These are phyloP conservation scores for Falco novaeseelandiae DNA, from an alignment of 2,797 vertebrate species.

Conservation along the genomic window DNA sequence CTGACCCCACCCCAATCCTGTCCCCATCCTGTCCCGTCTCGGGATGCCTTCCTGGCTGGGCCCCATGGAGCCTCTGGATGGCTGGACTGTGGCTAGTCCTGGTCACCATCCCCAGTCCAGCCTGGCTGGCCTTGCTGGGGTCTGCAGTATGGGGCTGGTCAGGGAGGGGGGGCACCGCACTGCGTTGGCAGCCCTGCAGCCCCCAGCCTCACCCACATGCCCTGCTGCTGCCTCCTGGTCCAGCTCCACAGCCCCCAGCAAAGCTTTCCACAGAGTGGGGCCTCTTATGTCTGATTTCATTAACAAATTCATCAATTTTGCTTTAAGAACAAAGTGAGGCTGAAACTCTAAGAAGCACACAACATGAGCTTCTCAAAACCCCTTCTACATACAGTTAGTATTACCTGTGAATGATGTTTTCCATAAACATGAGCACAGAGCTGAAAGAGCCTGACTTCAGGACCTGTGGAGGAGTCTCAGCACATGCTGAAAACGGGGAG, in stretches of 20 bases:
- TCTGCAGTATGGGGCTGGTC: not conserved
- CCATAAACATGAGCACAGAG: not conserved
- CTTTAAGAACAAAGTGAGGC: not conserved
- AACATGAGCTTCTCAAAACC: not conserved
- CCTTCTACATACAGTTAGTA: not conserved
- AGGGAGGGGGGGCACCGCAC: not conserved
- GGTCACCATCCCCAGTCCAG: not conserved
- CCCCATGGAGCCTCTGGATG: rapidly evolving
- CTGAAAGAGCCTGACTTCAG: not conserved
- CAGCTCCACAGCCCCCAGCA: not conserved
- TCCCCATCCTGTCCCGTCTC: not conserved
- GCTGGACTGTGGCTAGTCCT: not conserved
- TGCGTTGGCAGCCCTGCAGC: rapidly evolving
- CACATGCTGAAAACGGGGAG: not conserved
- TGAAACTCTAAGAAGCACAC: not conserved
- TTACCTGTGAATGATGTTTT: not conserved
- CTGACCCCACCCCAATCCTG: not conserved
- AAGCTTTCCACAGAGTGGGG: not conserved
- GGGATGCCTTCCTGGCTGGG: not conserved
- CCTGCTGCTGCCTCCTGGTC: not conserved
- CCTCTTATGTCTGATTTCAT: not conserved
- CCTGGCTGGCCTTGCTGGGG: not conserved
- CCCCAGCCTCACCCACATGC: rapidly evolving
- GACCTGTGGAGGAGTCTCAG: not conserved
- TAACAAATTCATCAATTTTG: not conserved